Evolutionary conservation across 2,888 invertebrate genomes (phyloP).

Genomic region (Luperina nickerlii): DNA sequence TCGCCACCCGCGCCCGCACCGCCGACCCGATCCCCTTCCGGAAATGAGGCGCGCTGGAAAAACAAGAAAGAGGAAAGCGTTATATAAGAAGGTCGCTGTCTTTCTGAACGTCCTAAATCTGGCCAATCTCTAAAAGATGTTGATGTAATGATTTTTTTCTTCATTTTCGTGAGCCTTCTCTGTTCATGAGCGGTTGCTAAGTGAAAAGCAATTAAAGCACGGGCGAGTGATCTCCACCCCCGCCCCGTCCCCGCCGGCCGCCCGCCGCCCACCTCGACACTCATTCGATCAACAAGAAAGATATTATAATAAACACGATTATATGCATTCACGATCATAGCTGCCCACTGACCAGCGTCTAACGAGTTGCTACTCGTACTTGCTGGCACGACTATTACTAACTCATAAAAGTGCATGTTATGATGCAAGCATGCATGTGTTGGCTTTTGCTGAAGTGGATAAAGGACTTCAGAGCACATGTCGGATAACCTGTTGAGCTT

Average conservation of each 20-base stretch:
- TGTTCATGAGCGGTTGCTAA: slow-evolving; percentile 90
- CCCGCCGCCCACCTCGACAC: slow-evolving; percentile 73
- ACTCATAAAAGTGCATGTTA: slow-evolving; percentile 40
- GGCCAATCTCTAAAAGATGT: slow-evolving; percentile 90
- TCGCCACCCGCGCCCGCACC: slow-evolving; percentile 85
- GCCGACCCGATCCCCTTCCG: slow-evolving; percentile 85
- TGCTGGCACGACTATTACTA: slow-evolving; percentile 13
- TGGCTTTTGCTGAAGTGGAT: not conserved
- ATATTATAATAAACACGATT: slow-evolving; percentile 80
- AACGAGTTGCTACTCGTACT: slow-evolving; percentile 16
- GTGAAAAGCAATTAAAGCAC: slow-evolving; percentile 91
- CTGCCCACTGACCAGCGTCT: slow-evolving; percentile 44
- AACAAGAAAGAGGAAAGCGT: slow-evolving; percentile 89
- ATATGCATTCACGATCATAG: slow-evolving; percentile 68
- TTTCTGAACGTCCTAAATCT: slow-evolving; percentile 88
- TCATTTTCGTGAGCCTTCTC: slow-evolving; percentile 87
- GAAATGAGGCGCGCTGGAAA: slow-evolving; percentile 90
- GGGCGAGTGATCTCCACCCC: slow-evolving; percentile 89
- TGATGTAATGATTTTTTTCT: slow-evolving; percentile 90
- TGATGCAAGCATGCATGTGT: slow-evolving; percentile 22
- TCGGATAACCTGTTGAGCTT: slow-evolving; percentile 60
- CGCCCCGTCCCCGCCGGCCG: slow-evolving; percentile 69
- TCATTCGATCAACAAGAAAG: slow-evolving; percentile 85
- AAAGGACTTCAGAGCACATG: slow-evolving; percentile 28
- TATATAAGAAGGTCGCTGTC: slow-evolving; percentile 87